Evolutionary conservation across 2,888 invertebrate species (phyloP), one percentile per base, ranked within the genome.

Genomic region (Cephalotes varians): DNA sequence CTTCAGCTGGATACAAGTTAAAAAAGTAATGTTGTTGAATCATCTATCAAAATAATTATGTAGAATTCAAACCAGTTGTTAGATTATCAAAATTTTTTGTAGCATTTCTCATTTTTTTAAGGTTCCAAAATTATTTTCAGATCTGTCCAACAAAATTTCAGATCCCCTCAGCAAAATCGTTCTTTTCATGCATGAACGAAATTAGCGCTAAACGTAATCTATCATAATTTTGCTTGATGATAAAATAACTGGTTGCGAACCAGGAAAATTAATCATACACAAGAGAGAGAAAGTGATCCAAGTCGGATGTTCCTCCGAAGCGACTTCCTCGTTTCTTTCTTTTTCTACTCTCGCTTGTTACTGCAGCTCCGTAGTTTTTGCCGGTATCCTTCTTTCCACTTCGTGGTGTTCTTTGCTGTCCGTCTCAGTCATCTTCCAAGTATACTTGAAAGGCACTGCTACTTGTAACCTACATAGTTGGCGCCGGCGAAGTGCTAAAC

Each of bases 291-390:
- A 54, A 69, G 25, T 40, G 31, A 71, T 71, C 67, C 9, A 65
- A 67, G 76, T 51, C 54, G 44, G 69, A 56, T 56, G 56, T 56
- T 71, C 34, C 18, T 34, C 18, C 44, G 71, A 69, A 77, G 31
- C n/a, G 31, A 44, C 44, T 40, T 10, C 9, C 21, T 77, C 67
- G 37, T 10, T 69, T 76, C 54, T 54, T 31, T 69, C 40, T 44
- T 71, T 71, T 56, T 56, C 77, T 28, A 7, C 71, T 44, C 21
- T 56, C 21, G 34, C 77, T 79, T 79, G 77, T 79, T 71, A 79
- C 56, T 34, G 40, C 25, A 31, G 34, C 56, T 34, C 40, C 40
- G 10, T 21, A 71, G 56, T 71, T 79, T 71, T 79, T 79, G 12
- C 18, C 6, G 7, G 1, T 21, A 12, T 31, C n/a, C 56, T 77